Percentiles rank a stretch among this genome's conserved stretches.
Conservation (phyloP, 2,888 invertebrate genomes). For the Lepidocyrtinus sp. region DNA sequence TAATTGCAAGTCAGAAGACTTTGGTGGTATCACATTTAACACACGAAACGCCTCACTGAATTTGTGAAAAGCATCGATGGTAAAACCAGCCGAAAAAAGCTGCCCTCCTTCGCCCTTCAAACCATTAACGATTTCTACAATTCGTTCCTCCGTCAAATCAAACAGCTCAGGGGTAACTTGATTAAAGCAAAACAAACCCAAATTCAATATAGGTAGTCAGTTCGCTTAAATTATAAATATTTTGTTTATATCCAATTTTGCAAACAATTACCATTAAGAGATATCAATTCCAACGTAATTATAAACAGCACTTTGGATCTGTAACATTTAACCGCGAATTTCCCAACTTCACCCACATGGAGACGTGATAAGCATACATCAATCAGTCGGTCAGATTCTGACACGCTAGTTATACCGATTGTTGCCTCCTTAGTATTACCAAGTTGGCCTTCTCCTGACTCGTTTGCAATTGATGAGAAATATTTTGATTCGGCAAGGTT, state of each 20-base stretch:
- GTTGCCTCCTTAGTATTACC: no score
- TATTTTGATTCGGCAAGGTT: slow-evolving; percentile 13
- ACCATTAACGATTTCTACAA: slow-evolving; percentile 44
- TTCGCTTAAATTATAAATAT: no score
- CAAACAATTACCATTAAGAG: slow-evolving; percentile 36
- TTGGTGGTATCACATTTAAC: slow-evolving; percentile 75
- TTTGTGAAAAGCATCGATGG: slow-evolving; percentile 80
- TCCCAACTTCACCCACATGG: slow-evolving; percentile 40
- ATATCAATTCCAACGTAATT: slow-evolving; percentile 30
- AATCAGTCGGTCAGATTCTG: slow-evolving; percentile 49
- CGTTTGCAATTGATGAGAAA: neutral
- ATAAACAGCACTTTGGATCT: slow-evolving; percentile 13
- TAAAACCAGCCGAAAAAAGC: slow-evolving; percentile 78
- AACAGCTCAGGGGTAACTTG: slow-evolving; percentile 38
- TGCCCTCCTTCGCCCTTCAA: slow-evolving; percentile 74
- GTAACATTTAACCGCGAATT: slow-evolving; percentile 19
- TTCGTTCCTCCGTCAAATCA: slow-evolving; percentile 32
- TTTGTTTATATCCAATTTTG: no score
- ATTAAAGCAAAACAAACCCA: neutral
- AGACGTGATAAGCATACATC: slow-evolving; percentile 51
- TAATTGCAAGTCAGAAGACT: slow-evolving; percentile 74
- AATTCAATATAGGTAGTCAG: neutral
- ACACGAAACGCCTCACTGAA: slow-evolving; percentile 84
- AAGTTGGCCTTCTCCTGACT: slow-evolving; percentile 2
- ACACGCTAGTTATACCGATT: slow-evolving; percentile 50